A percentile compares a stretch with the other conserved stretches of the same genome.
phyloP scores from a whole-genome alignment of 2,797 vertebrate genomes.

The Lycodopsis pacificus region DNA sequence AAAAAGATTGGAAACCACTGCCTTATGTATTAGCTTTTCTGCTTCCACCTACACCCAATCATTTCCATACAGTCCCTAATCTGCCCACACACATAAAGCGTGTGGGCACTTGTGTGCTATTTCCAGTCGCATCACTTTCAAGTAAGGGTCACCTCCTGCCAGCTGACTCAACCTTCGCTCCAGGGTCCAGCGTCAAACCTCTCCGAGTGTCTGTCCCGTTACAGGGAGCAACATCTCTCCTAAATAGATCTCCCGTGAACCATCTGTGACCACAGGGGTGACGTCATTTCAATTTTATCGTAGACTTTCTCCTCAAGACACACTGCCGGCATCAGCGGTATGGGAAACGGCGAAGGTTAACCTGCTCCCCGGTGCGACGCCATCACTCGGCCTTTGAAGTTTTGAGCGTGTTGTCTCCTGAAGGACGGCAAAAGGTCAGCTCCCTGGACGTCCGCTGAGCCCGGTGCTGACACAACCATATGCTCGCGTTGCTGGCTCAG shows the following conservation, averaged over 20 bases:
- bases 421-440: constrained; percentile 50
- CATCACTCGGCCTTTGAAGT: constrained; percentile 30
- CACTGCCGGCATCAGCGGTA: not conserved
- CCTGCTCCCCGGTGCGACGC: constrained; percentile 24
- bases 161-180: constrained; percentile 27
- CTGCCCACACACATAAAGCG: constrained; percentile 18
- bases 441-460: constrained; percentile 13
- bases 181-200: constrained; percentile 6
- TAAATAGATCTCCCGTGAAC: not conserved
- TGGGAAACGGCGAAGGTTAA: constrained; percentile 28
- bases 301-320: not conserved
- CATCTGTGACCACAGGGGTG: not conserved
- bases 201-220: not conserved
- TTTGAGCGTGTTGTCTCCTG: constrained; percentile 37
- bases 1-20: not conserved
- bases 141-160: constrained; percentile 38
- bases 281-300: not conserved
- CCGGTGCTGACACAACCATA: constrained; percentile 45
- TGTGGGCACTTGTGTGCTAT: not conserved
- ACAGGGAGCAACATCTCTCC: not conserved
- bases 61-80: constrained; percentile 20
- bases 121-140: constrained; percentile 32
- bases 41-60: not conserved
- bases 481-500: constrained; percentile 30
- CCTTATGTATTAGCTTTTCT: not conserved